These are phyloP conservation scores for Schizotus pectinicornis DNA, from an alignment of 2,888 invertebrate genomes.

Conservation along the genomic window DNA sequence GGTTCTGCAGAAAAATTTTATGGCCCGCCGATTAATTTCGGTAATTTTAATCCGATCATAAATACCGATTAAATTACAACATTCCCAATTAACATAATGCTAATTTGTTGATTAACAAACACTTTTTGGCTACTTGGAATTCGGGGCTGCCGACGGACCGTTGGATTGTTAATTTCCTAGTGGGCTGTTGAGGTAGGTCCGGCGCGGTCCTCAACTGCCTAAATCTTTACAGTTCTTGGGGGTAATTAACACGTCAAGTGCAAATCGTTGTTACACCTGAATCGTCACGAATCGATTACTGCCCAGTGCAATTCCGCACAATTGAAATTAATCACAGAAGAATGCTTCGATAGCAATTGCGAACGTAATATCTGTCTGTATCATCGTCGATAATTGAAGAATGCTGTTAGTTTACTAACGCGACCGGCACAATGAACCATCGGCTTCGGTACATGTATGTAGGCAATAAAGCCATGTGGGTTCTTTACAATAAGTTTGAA, in stretches of 20 bases:
- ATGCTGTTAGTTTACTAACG: conserved; percentile 7
- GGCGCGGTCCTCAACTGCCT: neutral
- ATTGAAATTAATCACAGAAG: conserved; percentile 24
- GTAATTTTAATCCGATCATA: neutral
- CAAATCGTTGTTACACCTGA: neutral
- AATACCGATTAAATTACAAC: neutral
- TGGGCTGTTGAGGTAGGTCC: neutral
- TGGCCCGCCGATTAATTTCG: neutral
- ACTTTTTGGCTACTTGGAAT: neutral
- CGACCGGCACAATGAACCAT: conserved; percentile 15
- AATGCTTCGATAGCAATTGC: conserved; percentile 10
- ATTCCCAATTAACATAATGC: neutral
- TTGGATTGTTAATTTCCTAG: neutral
- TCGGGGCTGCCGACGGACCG: neutral
- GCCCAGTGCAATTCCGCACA: conserved; percentile 9
- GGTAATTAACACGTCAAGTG: conserved; percentile 15
- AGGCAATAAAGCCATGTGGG: too few relatives aligned
- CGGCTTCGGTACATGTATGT: neutral
- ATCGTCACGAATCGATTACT: conserved; percentile 7
- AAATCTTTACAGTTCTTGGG: conserved; percentile 3
- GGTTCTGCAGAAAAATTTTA: too few relatives aligned
- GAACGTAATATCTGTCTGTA: conserved; percentile 9
- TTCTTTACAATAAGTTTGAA: too few relatives aligned
- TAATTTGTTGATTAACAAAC: neutral
- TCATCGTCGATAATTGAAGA: conserved; percentile 21